Conservation (phyloP, 2,113 vertebrate species). For the Xyliphius kryptos region DNA sequence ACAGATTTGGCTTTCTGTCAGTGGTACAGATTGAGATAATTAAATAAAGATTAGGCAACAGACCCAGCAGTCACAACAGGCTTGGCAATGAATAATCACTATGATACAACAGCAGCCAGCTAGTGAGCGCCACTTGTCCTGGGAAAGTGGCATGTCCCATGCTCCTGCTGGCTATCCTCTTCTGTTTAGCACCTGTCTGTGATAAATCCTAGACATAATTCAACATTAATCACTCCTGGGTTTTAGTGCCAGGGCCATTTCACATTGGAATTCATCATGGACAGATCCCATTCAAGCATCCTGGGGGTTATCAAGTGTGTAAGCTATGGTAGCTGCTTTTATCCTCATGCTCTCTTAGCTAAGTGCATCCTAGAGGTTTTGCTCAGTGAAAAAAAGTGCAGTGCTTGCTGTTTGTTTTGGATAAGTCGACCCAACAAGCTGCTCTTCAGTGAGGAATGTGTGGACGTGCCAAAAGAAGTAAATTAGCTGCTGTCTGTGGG, state of each 20-base stretch:
- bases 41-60: too few relatives aligned
- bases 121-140: conserved; percentile 60
- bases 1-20: too few relatives aligned
- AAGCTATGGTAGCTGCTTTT: conserved; percentile 18
- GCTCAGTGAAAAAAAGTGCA: conserved; percentile 29
- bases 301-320: conserved; percentile 32
- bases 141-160: conserved; percentile 51
- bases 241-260: conserved; percentile 21
- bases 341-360: conserved; percentile 20
- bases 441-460: conserved; percentile 42
- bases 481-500: conserved; percentile 48
- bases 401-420: conserved; percentile 44
- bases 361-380: conserved; percentile 27
- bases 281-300: conserved; percentile 29
- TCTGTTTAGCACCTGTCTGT: conserved; percentile 50
- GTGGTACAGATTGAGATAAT: too few relatives aligned
- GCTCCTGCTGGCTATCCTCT: conserved; percentile 55
- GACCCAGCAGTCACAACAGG: conserved; percentile 60
- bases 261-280: conserved; percentile 43
- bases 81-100: conserved; percentile 56
- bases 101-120: conserved; percentile 59
- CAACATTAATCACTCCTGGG: conserved; percentile 24
- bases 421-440: conserved; percentile 26
- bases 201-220: conserved; percentile 49
- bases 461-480: conserved; percentile 44